A percentile compares a stretch with the other conserved stretches of the same genome.
phyloP scores from a whole-genome alignment of 2,888 invertebrate genomes.

The Tetramorium bicarinatum region DNA sequence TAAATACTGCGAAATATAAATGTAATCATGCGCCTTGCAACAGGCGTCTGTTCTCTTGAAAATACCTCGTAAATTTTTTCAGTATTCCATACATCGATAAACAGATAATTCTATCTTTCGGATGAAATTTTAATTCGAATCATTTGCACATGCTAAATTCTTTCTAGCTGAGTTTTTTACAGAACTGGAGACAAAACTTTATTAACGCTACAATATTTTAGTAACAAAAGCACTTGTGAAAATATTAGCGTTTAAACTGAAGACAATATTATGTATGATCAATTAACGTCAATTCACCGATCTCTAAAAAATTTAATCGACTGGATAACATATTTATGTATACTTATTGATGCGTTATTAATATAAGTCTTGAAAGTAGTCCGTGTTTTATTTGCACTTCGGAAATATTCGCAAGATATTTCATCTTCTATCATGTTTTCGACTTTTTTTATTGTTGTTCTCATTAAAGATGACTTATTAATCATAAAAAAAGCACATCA shows the following conservation, averaged over 20 bases:
- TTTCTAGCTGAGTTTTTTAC: neutral
- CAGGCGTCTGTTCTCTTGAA: too few relatives aligned
- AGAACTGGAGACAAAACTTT: neutral
- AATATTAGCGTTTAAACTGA: neutral
- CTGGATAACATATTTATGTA: neutral
- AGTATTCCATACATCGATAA: neutral
- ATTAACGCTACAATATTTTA: neutral
- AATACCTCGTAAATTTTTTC: neutral
- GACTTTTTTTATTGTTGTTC: neutral
- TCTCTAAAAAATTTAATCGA: neutral
- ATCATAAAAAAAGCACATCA: neutral
- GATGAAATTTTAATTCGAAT: neutral
- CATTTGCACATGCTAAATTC: neutral
- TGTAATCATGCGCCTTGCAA: too few relatives aligned
- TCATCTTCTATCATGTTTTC: neutral
- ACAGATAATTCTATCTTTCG: conserved; percentile 15
- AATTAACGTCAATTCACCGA: neutral
- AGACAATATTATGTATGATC: neutral
- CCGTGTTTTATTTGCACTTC: neutral
- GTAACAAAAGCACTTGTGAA: conserved; percentile 6
- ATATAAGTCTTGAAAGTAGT: neutral
- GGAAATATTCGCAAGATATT: neutral
- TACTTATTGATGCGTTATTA: neutral
- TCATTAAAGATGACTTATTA: neutral
- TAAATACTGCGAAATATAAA: neutral